Evolutionary conservation across 37 sponge, comb jelly and placozoan genomes (phyloP).

Genomic region (Aphrocallistes beatrix): DNA sequence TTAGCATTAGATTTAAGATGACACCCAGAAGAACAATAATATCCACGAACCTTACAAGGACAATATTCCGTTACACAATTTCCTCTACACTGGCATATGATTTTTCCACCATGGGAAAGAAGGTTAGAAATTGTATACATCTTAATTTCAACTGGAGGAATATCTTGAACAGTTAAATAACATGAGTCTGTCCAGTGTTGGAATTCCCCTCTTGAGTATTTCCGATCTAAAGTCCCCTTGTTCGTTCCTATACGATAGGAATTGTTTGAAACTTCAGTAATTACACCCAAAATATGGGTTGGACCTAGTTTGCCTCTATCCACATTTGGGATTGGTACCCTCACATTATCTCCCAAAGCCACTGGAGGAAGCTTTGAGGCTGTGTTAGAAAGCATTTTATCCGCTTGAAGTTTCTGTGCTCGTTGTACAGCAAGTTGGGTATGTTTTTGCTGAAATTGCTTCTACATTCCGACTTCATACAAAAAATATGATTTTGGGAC

Average conservation of each 20-base stretch:
- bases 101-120: not conserved
- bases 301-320: constrained; percentile 4
- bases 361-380: not conserved
- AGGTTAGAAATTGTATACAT: not conserved
- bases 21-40: not conserved
- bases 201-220: not conserved
- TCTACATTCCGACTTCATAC: not conserved
- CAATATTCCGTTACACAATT: constrained; percentile 6
- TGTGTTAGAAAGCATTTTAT: not conserved
- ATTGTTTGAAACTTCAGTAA: not conserved
- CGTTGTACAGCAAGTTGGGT: not conserved
- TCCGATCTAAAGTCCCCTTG: not conserved
- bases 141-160: not conserved
- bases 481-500: not conserved
- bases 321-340: not conserved
- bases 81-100: not conserved
- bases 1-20: not conserved
- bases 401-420: not conserved
- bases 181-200: not conserved
- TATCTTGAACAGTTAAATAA: not conserved
- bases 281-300: not conserved
- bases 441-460: not conserved
- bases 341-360: not conserved
- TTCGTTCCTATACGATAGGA: not conserved
- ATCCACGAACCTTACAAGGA: constrained; percentile 12